A percentile compares a stretch with the other conserved stretches of the same genome.
Evolutionary conservation across 2,888 invertebrate genomes (phyloP).

Genomic region (Dioctria linearis): DNA sequence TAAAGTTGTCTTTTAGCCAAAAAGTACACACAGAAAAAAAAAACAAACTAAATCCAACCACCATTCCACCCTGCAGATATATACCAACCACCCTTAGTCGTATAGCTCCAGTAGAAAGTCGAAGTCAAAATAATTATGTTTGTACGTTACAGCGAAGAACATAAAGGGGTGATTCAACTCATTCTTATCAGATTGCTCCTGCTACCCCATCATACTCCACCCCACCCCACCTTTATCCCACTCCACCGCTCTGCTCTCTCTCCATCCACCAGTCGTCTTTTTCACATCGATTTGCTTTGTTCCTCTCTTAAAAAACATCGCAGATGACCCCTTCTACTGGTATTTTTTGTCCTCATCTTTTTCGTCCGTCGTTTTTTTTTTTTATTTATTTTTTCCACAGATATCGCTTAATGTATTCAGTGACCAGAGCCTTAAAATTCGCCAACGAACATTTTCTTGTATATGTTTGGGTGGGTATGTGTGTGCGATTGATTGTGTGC

Average conservation of each 20-base stretch:
- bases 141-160: conserved; percentile 43
- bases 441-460: conserved; percentile 11
- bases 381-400: conserved; percentile 17
- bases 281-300: conserved; percentile 27
- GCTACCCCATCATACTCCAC: too few relatives aligned
- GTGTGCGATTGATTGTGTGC: conserved; percentile 31
- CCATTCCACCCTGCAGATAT: neutral
- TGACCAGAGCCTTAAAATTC: conserved; percentile 57
- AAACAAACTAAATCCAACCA: conserved; percentile 24
- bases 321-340: conserved; percentile 41
- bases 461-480: neutral
- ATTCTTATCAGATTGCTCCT: conserved; percentile 24
- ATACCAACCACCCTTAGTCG: neutral
- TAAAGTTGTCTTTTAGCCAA: neutral
- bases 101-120: conserved; percentile 35
- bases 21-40: neutral
- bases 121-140: conserved; percentile 51
- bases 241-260: neutral
- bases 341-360: conserved; percentile 4
- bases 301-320: conserved; percentile 30
- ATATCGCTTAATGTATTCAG: conserved; percentile 57
- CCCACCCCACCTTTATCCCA: neutral
- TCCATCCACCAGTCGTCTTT: too few relatives aligned
- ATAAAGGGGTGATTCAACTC: conserved; percentile 51
- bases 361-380: conserved; percentile 23